Evolutionary conservation across 2,888 invertebrate species (phyloP), one percentile per base, ranked within the genome.

Genomic region (Mimumesa dahlbomi): DNA sequence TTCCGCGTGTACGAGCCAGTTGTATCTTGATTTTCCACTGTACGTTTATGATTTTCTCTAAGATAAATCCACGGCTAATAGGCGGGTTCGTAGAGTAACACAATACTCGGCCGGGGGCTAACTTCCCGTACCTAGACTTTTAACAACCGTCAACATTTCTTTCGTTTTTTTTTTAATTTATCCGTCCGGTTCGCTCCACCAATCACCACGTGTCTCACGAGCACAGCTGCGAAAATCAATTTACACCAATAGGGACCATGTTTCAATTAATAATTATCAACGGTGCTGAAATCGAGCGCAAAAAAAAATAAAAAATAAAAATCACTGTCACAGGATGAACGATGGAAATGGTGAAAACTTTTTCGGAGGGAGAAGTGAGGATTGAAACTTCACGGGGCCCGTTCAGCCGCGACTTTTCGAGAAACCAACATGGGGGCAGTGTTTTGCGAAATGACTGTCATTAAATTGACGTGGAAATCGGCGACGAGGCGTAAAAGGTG

Each of bases 1-100:
- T 70, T 69, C 70, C 34, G 42, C 36, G 34, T 69, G 57, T 7
- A 13, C 19, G n/a, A 0, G n/a, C 45, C 31, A n/a, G n/a, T n/a
- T n/a, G n/a, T 73, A 73, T 73, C 73, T 73, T 72, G 73, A 73
- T 73, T 67, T 50, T 54, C 29, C 73, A 65, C 65, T 65, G 65
- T 52, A 49, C 58, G 73, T 73, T 73, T 72, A 72, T 38, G 73
- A 64, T 73, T 68, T 68, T 68, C 73, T 61, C 64, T 42, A 49
- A 53, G 73, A 74, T 73, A 68, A 46, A 63, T 18, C 45, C 36
- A 13, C 25, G 31, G 65, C 48, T 73, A 73, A 70, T 71, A 58
- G 50, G 40, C 40, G 71, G 71, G 53, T 61, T 54, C 54, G 40
- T 25, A n/a, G n/a, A n/a, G 57, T 40, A 67, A 38, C 54, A 19